Percentiles rank a stretch among this genome's conserved stretches.
Evolutionary conservation across 1,140 invertebrate genomes (phyloP).

Genomic region (Amphibalanus amphitrite): DNA sequence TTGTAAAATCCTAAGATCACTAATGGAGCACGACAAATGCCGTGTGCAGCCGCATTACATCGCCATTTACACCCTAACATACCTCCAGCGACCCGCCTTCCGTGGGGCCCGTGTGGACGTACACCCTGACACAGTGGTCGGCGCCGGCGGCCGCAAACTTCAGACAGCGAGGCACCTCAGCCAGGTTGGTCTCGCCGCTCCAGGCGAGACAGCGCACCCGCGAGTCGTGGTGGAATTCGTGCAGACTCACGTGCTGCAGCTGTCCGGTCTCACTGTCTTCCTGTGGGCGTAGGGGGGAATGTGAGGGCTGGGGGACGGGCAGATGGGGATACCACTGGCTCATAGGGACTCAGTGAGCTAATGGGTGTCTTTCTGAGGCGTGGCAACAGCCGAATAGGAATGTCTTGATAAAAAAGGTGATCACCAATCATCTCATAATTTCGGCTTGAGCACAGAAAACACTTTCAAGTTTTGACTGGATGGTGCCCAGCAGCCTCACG

Average conservation of each 20-base stretch:
- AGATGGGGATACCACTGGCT: neutral
- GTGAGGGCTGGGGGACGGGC: neutral
- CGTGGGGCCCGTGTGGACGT: neutral
- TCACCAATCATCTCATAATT: no score
- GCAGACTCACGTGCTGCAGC: neutral
- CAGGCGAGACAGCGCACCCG: neutral
- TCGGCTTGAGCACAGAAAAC: no score
- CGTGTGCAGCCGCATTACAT: no score
- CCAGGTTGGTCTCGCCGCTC: neutral
- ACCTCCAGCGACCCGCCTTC: neutral
- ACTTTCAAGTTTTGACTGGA: no score
- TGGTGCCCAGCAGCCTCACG: neutral
- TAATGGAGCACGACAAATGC: no score
- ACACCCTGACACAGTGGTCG: neutral
- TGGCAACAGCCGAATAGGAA: no score
- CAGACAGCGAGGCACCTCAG: neutral
- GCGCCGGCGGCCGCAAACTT: neutral
- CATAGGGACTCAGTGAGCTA: no score
- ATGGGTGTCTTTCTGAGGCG: no score
- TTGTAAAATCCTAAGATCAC: no score
- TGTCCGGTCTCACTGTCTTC: neutral
- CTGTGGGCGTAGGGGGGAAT: neutral
- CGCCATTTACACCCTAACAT: no score
- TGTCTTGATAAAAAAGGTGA: no score
- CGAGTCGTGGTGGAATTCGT: neutral